phyloP scores from a whole-genome alignment of 1,140 invertebrate genomes.

The Palaemon carinicauda region DNA sequence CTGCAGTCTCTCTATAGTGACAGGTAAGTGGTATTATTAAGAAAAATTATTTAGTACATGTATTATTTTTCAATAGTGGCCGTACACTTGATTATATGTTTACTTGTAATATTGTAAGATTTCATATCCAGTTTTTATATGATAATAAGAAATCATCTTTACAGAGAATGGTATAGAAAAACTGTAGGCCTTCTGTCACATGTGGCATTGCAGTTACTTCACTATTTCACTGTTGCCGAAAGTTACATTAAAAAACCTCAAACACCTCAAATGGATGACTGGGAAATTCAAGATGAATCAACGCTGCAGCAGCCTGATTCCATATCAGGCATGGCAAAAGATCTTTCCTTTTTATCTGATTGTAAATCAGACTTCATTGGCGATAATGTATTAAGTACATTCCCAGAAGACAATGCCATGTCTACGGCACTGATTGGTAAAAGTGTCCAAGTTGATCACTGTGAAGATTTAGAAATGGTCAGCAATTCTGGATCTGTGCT shows the following conservation, averaged over 20 bases:
- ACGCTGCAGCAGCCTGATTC: background rate
- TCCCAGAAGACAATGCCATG: constrained; percentile 26
- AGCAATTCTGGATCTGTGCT: constrained; percentile 34
- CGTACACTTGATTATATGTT: background rate
- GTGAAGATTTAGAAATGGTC: background rate
- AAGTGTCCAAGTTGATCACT: background rate
- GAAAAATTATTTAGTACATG: background rate
- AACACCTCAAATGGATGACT: background rate
- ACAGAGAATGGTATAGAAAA: constrained; percentile 52
- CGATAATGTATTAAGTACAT: background rate
- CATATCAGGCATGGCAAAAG: background rate
- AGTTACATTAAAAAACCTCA: constrained; percentile 14
- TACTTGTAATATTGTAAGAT: background rate
- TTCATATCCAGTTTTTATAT: background rate
- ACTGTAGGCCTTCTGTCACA: constrained; percentile 39
- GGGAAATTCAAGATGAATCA: background rate
- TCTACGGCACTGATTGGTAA: constrained; percentile 29
- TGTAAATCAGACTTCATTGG: constrained; percentile 2
- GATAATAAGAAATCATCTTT: background rate
- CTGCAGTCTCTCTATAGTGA: constrained; percentile 42
- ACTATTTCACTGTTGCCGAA: constrained; percentile 51
- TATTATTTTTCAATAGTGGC: background rate
- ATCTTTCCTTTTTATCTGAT: constrained; percentile 39
- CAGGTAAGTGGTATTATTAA: constrained; percentile 16
- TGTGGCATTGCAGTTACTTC: constrained; percentile 47